Evolutionary conservation across 2,113 vertebrate genomes (phyloP).

Genomic region (Felis chaus): DNA sequence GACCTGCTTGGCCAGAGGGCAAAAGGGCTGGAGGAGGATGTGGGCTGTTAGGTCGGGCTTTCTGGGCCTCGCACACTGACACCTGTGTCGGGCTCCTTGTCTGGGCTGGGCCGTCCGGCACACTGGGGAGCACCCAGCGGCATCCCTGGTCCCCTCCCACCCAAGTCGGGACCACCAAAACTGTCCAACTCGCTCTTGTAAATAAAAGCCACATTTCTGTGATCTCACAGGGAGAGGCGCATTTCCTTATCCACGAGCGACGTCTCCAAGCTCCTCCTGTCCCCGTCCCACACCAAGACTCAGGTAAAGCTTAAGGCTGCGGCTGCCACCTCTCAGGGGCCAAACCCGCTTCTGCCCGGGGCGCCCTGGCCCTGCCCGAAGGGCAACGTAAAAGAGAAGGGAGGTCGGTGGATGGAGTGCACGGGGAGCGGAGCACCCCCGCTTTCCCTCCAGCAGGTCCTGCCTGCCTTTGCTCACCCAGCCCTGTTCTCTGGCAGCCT

Average conservation of each 20-base stretch:
- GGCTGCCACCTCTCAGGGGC: neutral
- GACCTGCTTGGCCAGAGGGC: neutral
- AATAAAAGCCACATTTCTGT: constrained; percentile 40
- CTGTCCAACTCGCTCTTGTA: rapidly evolving
- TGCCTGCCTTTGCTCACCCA: neutral
- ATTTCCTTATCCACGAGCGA: constrained; percentile 80
- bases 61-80: neutral
- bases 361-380: neutral
- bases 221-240: constrained; percentile 78
- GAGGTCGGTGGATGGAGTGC: neutral
- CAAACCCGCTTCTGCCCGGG: rapidly evolving
- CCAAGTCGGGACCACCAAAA: neutral
- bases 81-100: rapidly evolving
- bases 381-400: neutral
- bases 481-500: constrained; percentile 42
- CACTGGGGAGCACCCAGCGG: neutral
- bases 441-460: neutral
- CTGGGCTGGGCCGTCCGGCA: rapidly evolving
- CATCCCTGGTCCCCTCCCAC: neutral
- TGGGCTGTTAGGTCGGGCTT: neutral
- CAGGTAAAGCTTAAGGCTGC: constrained; percentile 75
- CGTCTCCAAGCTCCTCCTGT: constrained; percentile 64
- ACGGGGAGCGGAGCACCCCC: rapidly evolving
- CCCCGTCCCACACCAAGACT: constrained; percentile 56
- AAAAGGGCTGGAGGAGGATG: neutral